Conservation (phyloP, 2,113 vertebrate species). For the Cheirogaleus medius region DNA sequence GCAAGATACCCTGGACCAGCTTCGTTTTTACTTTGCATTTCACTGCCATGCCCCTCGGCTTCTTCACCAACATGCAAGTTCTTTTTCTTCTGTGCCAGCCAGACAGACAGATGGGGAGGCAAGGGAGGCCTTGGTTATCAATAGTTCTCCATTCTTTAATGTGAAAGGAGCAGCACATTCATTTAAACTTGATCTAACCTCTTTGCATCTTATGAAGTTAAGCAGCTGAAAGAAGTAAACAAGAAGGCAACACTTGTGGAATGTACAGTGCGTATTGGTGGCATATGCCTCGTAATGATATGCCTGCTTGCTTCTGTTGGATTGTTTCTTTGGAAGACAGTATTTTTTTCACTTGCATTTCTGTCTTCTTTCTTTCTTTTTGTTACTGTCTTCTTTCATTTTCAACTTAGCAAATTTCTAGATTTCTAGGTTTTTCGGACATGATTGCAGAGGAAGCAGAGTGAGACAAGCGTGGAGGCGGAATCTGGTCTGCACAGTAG, state of each 20-base stretch:
- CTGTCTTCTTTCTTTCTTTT: not conserved
- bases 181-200: not conserved
- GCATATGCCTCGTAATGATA: not conserved
- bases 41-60: not conserved
- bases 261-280: not conserved
- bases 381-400: not conserved
- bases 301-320: not conserved
- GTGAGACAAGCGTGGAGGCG: accelerated
- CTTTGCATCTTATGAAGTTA: not conserved
- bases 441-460: not conserved
- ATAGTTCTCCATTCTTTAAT: not conserved
- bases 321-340: not conserved
- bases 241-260: not conserved
- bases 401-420: not conserved
- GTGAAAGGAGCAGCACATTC: not conserved
- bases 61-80: not conserved
- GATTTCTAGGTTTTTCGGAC: not conserved
- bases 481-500: not conserved
- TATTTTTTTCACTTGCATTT: not conserved
- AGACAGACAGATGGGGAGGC: not conserved
- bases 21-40: not conserved
- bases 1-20: not conserved
- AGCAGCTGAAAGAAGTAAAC: not conserved
- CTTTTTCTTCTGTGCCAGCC: not conserved
- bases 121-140: not conserved